A percentile compares a stretch with the other conserved stretches of the same genome.
phyloP scores from a whole-genome alignment of 2,888 invertebrate species.

The Euclidia mi region DNA sequence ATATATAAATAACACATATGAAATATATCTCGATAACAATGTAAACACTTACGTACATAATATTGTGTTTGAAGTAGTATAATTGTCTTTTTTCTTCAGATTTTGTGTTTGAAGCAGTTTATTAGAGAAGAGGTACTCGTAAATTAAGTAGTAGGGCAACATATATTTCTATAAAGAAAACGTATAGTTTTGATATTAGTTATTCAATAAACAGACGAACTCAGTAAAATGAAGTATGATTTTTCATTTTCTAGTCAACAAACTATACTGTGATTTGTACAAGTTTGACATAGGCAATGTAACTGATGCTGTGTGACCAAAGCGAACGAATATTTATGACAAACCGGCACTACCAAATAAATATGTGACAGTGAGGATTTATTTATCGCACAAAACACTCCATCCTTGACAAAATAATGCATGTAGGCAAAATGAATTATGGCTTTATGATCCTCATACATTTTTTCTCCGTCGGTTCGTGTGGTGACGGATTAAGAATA shows the following conservation, averaged over 20 bases:
- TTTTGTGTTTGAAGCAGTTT: too few species aligned
- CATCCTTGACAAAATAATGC: neutral
- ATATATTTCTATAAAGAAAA: too few species aligned
- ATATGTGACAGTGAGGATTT: slow-evolving; percentile 52
- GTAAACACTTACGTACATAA: too few species aligned
- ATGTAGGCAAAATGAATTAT: neutral
- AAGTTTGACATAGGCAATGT: slow-evolving; percentile 15
- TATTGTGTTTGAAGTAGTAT: too few species aligned
- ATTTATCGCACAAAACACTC: slow-evolving; percentile 22
- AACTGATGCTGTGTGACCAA: slow-evolving; percentile 18
- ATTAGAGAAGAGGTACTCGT: too few species aligned
- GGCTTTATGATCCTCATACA: too few species aligned
- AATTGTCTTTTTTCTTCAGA: too few species aligned
- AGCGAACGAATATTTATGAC: slow-evolving; percentile 50
- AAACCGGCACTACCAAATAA: slow-evolving; percentile 51
- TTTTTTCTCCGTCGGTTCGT: too few species aligned
- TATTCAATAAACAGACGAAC: slow-evolving; percentile 7
- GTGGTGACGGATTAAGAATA: too few species aligned
- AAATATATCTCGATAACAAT: neutral
- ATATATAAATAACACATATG: slow-evolving; percentile 11
- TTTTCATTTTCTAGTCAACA: slow-evolving; percentile 11
- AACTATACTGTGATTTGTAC: slow-evolving; percentile 24
- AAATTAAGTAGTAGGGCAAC: too few species aligned
- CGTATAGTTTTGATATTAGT: too few species aligned
- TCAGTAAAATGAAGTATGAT: too few species aligned